phyloP scores from a whole-genome alignment of 2,888 invertebrate species.

The Agrochola lota region DNA sequence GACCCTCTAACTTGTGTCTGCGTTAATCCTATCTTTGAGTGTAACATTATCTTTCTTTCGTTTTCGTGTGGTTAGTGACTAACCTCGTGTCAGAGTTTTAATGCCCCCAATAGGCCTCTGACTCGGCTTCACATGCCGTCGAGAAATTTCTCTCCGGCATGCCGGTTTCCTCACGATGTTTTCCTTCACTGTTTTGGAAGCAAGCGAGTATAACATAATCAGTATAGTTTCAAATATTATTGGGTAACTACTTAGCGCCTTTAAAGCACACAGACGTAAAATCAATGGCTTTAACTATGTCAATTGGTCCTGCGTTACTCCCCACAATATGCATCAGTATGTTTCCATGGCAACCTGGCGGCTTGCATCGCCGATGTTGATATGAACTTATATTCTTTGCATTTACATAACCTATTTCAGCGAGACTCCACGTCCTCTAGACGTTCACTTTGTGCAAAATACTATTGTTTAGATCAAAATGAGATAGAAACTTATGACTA shows the following conservation, averaged over 20 bases:
- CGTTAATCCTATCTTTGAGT: background rate
- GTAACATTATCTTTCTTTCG: too few species aligned
- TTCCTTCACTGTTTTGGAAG: too few species aligned
- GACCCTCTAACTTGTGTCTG: background rate
- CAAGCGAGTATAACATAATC: background rate
- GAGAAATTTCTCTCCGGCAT: too few species aligned
- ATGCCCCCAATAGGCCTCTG: too few species aligned
- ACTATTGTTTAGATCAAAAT: constrained; percentile 59
- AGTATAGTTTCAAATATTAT: background rate
- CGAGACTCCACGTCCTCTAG: constrained; percentile 65
- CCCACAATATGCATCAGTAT: constrained; percentile 60
- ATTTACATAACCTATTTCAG: constrained; percentile 85
- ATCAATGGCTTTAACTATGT: background rate
- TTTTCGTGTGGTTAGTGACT: too few species aligned
- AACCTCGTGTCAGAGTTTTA: too few species aligned
- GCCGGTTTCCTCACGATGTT: too few species aligned
- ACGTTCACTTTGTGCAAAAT: constrained; percentile 58
- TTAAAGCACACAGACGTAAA: background rate
- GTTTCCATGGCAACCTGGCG: constrained; percentile 76
- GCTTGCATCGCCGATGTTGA: constrained; percentile 80
- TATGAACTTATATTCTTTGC: constrained; percentile 82
- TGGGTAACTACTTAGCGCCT: background rate
- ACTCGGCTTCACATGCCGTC: too few species aligned
- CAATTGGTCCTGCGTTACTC: background rate
- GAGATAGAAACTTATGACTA: constrained; percentile 52